Base-by-base conservation (phyloP, 2,888 invertebrate species). In the Dexiosoma caninum region DNA sequence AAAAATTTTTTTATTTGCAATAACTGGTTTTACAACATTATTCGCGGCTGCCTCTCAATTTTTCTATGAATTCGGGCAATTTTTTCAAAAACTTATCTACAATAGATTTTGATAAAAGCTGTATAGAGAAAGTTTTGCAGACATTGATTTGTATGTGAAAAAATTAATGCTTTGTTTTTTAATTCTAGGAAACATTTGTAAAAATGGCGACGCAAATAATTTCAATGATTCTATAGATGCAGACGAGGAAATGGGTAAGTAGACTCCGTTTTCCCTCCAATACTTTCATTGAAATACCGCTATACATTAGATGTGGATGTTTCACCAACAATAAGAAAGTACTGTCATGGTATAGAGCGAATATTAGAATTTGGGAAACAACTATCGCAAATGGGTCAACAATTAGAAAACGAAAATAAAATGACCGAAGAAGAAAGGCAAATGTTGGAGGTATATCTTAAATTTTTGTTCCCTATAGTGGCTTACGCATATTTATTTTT, bases 281-380 rank as follows among this genome's bases (percentile, higher is more conserved):
- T 42, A 62, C 44, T 19, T 27, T 27, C 60, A 44, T 44, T 44
- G 16, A 32, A 23, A 1, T 19, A n/a, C 42, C 64, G 44, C 35
- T 23, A 16, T 74, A 37, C 35, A 66, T 70, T 6, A 90, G 90
- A 90, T 83, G 87, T 90, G 27, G 91, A 91, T 83, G 81, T 88
- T 51, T 86, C 87, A 82, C 89, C 90, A 77, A 87, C 89, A 49
- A 83, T 88, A 21, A 88, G 87, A 78, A 91, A 88, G 85, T 87
- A 87, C 83, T 88, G 88, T 76, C 88, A 90, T 79, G 96, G 97
- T 10, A 95, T 98, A 83, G 97, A 98, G 91, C 94, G 96, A 86
- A 97, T 98, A 94, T 92, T 98, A 84, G 95, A 97, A 87, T 98
- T 98, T 91, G 98, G 98, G 19, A 94, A 96, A 85, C 98, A 98